Evolutionary conservation across 2,888 invertebrate species (phyloP), one percentile per base, ranked within the genome.

Genomic region (Slavum lentiscoides): DNA sequence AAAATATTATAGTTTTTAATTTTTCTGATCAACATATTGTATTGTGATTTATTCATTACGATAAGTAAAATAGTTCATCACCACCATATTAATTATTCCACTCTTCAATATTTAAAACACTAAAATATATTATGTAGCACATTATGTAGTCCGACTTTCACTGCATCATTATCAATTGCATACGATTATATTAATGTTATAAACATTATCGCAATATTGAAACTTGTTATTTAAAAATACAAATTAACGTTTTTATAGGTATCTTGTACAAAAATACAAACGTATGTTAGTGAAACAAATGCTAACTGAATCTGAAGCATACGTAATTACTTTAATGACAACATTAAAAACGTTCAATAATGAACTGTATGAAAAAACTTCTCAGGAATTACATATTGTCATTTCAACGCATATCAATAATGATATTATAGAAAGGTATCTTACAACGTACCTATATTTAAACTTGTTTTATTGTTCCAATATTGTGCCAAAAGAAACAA

Each of bases 251-350:
- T 64, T 39, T 0, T 11, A n/a, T 49, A 76, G 75, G 15, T 59
- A 59, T 49, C 59, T 67, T 30, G 1, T 68, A 15, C 58, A 67
- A 70, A 80, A 80, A 70, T 80, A 72, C 30, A 80, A 23, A 39
- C 23, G 39, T 8, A 53, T 80, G 53, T 80, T 80, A 30, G 23
- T 55, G 9, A 70, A 58, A 53, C 80, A 80, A 80, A 80, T 80
- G 80, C 6, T 80, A n/a, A 64, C 55, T 8, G 80, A 80, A 66
- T 72, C 64, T 8, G 80, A 80, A 72, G 64, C 80, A 5, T 80
- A 64, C 15, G n/a, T 43, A 55, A 64, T 80, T 58, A 11, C 23
- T n/a, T 39, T 66, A 15, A 72, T 72, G 62, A 58, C 39, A 15
- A 80, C 80, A 30, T 43, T 80, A 53, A 72, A 72, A 19, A 23